Base-by-base conservation (phyloP, 2,797 vertebrate genomes). In the Furcifer pardalis region DNA sequence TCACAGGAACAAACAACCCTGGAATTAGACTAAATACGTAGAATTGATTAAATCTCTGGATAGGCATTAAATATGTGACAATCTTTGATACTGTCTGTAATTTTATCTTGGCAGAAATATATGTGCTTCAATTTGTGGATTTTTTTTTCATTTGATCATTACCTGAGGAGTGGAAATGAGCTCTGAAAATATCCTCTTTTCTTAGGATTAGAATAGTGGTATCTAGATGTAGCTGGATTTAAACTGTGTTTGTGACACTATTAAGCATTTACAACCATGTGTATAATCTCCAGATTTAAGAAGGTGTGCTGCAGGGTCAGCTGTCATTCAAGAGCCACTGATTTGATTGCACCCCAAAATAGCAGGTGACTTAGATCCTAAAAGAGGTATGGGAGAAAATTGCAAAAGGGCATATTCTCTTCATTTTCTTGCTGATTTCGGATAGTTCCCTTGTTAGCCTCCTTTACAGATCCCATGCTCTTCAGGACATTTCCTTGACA, bases 1-100 rank as follows among this genome's bases (percentile, higher is more conserved):
- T 93, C 89, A 90, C 91, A 91, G 91, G 91, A 94, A 95, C 93
- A 94, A 96, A 96, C 91, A 91, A 91, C 88, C 82, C 91, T 82
- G 91, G 94, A 96, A 94, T 94, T 93, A 87, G 87, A 87, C 89
- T 94, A 93, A 94, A 93, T 93, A 94, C 91, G 78, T 94, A 86
- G 86, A 94, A 93, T 90, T 93, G 94, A 94, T 96, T 94, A 94
- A 93, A 95, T 91, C 81, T 91, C 87, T 92, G 88, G 88, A 84
- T 89, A 91, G 94, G 89, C 91, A 94, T 91, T 91, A 94, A 91
- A 92, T 81, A 86, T 88, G 62, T 94, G 91, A 90, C 79, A 89
- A 82, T 87, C 52, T 83, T 92, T 83, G 66, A 40, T 88, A 42
- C 77, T 85, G 85, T 66, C 68, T 91, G 82, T 37, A 78, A 79